A percentile compares a stretch with the other conserved stretches of the same genome.
Evolutionary conservation across 2,113 vertebrate species (phyloP).

Genomic region (Nothobranchius kuhntae): DNA sequence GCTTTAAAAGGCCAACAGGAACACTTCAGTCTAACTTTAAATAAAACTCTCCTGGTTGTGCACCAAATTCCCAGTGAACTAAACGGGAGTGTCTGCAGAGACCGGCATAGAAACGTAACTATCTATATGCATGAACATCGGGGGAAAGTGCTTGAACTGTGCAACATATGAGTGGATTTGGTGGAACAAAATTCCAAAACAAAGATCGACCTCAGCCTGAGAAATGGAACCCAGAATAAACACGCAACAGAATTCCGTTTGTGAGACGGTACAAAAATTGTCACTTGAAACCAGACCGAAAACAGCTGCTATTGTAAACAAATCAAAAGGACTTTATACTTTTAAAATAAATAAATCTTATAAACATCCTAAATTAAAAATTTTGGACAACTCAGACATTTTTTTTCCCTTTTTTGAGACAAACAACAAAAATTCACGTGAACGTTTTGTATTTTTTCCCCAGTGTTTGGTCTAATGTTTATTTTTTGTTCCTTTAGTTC

Average conservation of each 20-base stretch:
- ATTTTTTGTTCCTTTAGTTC: neutral
- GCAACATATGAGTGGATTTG: conserved; percentile 60
- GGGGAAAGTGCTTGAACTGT: conserved; percentile 80
- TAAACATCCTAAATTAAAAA: neutral
- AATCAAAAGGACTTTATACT: neutral
- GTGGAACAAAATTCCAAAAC: neutral
- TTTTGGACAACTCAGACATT: neutral
- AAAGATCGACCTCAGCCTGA: no score
- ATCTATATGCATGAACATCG: conserved; percentile 44
- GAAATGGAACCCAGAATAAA: no score
- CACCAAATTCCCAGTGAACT: conserved; percentile 2
- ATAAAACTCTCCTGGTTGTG: conserved; percentile 11
- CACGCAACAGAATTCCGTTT: no score
- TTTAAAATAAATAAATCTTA: neutral
- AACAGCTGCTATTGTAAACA: neutral
- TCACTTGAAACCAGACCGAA: neutral
- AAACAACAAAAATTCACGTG: neutral
- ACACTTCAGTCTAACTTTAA: neutral
- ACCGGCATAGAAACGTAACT: neutral
- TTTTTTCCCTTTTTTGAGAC: no score
- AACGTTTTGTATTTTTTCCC: neutral
- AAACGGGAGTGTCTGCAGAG: conserved; percentile 56
- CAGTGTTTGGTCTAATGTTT: neutral
- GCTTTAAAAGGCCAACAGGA: neutral
- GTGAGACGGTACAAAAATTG: no score